These are phyloP conservation scores for Forbesichthys agassizii DNA, from an alignment of 2,113 vertebrate species.

Conservation along the genomic window DNA sequence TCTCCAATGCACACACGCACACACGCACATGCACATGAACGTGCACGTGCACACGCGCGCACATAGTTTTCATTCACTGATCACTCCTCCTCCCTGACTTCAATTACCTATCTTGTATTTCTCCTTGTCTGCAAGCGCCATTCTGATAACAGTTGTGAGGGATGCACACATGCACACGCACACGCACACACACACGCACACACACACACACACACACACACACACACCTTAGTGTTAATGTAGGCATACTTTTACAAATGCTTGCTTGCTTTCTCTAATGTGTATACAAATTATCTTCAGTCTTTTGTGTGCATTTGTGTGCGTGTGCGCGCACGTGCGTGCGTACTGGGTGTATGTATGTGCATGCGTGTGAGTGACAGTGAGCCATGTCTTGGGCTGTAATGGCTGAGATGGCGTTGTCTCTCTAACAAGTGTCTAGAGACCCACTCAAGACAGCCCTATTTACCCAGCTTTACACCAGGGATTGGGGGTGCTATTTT, in stretches of 20 bases:
- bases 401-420: conserved; percentile 54
- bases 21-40: too few relatives aligned
- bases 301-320: conserved; percentile 4
- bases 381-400: conserved; percentile 36
- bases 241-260: not conserved
- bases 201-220: not conserved
- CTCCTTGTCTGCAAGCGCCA: too few relatives aligned
- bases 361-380: conserved; percentile 23
- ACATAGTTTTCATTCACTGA: conserved; percentile 38
- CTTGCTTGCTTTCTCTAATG: conserved; percentile 3
- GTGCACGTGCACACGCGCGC: too few relatives aligned
- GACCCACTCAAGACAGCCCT: conserved; percentile 58
- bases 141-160: conserved; percentile 3
- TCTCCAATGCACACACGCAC: too few relatives aligned
- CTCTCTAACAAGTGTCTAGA: conserved; percentile 65
- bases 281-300: not conserved
- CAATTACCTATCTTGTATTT: too few relatives aligned
- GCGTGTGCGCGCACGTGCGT: conserved; percentile 8
- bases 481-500: conserved; percentile 61
- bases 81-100: conserved; percentile 43
- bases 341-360: conserved; percentile 10
- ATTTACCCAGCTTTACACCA: conserved; percentile 54
- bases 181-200: not conserved
- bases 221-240: not conserved
- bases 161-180: not conserved